Conservation (phyloP, 1,140 invertebrate genomes). For the Oedothorax gibbosus region DNA sequence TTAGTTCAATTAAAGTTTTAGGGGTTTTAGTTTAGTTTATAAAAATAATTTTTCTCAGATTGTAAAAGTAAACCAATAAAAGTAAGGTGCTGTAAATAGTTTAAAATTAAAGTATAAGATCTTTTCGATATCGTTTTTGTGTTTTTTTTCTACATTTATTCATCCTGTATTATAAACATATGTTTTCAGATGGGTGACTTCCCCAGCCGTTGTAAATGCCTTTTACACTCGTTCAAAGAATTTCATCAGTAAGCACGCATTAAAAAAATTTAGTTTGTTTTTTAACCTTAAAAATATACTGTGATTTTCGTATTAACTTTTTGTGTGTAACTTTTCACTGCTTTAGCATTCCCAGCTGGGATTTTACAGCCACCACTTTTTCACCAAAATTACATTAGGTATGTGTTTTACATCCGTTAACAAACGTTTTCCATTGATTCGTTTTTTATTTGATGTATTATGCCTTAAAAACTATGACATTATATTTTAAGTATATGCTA, state of each 20-base stretch:
- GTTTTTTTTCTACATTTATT: background rate
- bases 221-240: slow-evolving; percentile 72
- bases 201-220: slow-evolving; percentile 72
- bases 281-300: background rate
- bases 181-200: slow-evolving; percentile 69
- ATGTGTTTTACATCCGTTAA: slow-evolving; percentile 21
- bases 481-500: too few relatives aligned
- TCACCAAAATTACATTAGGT: slow-evolving; percentile 69
- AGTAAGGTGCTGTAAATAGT: too few relatives aligned
- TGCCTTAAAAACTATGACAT: too few relatives aligned
- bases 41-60: too few relatives aligned
- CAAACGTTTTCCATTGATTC: too few relatives aligned
- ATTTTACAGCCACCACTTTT: slow-evolving; percentile 72
- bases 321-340: slow-evolving; percentile 34
- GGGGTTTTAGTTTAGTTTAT: too few relatives aligned
- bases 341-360: slow-evolving; percentile 71
- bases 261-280: too few relatives aligned
- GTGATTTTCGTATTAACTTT: background rate
- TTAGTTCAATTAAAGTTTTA: too few relatives aligned
- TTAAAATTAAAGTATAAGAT: background rate
- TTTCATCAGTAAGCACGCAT: slow-evolving; percentile 67
- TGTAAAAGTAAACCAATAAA: too few relatives aligned
- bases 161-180: background rate
- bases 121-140: background rate
- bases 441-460: too few relatives aligned